These are phyloP conservation scores for Fopius arisanus DNA, from an alignment of 1,140 invertebrate species.

Conservation along the genomic window DNA sequence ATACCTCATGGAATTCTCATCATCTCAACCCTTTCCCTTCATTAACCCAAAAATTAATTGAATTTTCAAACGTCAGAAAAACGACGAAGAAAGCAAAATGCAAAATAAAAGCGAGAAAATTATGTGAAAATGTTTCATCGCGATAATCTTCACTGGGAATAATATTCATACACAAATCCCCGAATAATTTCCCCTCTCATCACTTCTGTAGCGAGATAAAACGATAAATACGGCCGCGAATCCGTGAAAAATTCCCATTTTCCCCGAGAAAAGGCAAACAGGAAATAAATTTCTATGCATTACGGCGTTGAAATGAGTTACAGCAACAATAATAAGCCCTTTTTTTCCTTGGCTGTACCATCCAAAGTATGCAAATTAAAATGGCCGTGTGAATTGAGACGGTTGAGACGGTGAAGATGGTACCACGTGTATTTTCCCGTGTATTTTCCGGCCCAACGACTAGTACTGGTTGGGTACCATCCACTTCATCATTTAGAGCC, in stretches of 20 bases:
- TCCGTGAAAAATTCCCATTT: not conserved
- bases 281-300: constrained; percentile 2
- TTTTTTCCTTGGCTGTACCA: not conserved
- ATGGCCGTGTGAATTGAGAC: not conserved
- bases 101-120: too few relatives aligned
- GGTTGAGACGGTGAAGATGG: not conserved
- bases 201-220: not conserved
- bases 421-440: too few relatives aligned
- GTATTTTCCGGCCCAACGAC: not conserved
- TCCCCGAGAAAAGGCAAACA: not conserved
- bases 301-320: not conserved
- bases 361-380: not conserved
- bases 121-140: too few relatives aligned
- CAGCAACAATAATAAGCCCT: not conserved
- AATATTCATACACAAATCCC: not conserved
- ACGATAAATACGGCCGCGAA: not conserved
- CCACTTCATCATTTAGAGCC: not conserved
- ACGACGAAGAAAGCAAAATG: too few relatives aligned
- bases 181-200: not conserved
- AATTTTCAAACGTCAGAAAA: too few relatives aligned
- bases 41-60: too few relatives aligned
- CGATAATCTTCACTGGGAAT: too few relatives aligned
- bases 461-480: not conserved
- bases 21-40: too few relatives aligned
- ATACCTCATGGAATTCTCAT: too few relatives aligned